phyloP scores from a whole-genome alignment of 2,113 vertebrate genomes.

The Neogale vison region DNA sequence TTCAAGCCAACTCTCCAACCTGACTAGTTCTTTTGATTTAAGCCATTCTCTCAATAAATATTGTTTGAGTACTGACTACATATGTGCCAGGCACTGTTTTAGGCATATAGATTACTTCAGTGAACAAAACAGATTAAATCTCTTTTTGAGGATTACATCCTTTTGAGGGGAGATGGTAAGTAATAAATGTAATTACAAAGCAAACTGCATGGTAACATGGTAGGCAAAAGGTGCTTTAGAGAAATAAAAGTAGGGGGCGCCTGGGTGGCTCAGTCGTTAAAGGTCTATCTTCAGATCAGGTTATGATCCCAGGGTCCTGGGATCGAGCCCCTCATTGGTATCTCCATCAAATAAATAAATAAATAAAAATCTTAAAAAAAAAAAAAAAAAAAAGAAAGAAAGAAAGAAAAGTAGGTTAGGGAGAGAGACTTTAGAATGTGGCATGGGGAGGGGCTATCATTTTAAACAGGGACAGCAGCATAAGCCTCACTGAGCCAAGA shows the following conservation, averaged over 20 bases:
- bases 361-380: too few species aligned
- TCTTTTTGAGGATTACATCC: background rate
- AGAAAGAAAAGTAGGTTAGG: background rate
- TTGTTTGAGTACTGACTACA: background rate
- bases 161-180: background rate
- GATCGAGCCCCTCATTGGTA: too few species aligned
- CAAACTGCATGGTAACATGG: background rate
- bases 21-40: background rate
- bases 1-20: background rate
- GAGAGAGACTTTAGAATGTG: background rate
- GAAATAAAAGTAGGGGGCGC: background rate
- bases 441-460: background rate
- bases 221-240: background rate
- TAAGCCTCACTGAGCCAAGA: background rate
- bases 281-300: too few species aligned
- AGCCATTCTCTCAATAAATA: background rate
- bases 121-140: background rate
- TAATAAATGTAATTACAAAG: background rate
- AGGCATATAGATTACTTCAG: background rate
- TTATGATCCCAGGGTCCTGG: too few species aligned
- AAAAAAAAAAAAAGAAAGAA: background rate
- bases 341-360: too few species aligned
- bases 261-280: too few species aligned
- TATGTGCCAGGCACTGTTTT: background rate
- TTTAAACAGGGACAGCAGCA: background rate